Base-by-base conservation (phyloP, 1,140 invertebrate species). In the Drosophila seguyi region DNA sequence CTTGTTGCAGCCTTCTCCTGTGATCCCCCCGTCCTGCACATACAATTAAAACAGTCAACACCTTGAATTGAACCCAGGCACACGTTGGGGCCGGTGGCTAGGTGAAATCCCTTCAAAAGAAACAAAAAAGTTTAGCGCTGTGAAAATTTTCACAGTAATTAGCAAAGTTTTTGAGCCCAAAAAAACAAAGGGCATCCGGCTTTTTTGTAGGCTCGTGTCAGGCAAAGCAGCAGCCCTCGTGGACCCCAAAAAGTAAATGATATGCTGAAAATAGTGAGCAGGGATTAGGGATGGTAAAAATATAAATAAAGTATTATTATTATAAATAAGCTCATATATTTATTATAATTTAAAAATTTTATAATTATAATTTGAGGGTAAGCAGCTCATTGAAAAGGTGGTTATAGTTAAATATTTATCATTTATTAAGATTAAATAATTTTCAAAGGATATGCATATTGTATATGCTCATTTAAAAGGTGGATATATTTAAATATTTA, bases 91-190 rank as follows among this genome's bases (percentile, higher is more conserved):
- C n/a, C n/a, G 25, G 25, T 45, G 42, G 18, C 48, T 53, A 48
- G 22, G 63, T 56, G 55, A 29, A 45, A 77, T 34, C 41, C 66
- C 56, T 42, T 22, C 13, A n/a, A 38, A 82, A 45, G 42, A 73
- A 62, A 72, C 56, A 66, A 71, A 80, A 76, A 82, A 87, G 72
- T 76, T 75, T 71, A 72, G 76, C 74, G 79, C 77, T 90, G 81
- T 68, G 81, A 81, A 90, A 81, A 90, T 90, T 71, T 90, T 90
- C 85, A 79, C 85, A 81, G 85, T 90, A 90, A 90, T 90, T 90
- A 90, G 85, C 85, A 90, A 90, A 90, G 85, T 90, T 90, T 55
- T 81, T 90, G 57, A 79, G 78, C 78, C 81, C 85, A 76, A 73
- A 75, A 81, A 90, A 88, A 81, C 81, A 69, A 83, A 75, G 79